These are phyloP conservation scores for Emydoidea blandingii DNA, from an alignment of 2,797 vertebrate species.

Conservation along the genomic window DNA sequence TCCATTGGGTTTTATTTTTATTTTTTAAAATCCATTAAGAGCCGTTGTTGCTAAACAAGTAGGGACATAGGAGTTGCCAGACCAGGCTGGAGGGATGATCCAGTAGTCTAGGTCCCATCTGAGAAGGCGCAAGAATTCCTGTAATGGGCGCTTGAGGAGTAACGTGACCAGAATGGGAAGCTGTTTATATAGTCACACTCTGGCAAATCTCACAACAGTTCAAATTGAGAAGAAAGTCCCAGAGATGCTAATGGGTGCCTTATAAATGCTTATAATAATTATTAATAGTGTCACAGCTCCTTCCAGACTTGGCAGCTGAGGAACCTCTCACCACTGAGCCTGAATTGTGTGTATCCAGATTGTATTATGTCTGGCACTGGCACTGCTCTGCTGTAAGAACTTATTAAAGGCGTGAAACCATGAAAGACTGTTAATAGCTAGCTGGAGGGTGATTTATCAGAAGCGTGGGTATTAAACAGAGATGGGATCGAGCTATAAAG, in stretches of 20 bases:
- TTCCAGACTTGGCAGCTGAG: not conserved
- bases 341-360: not conserved
- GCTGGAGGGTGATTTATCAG: not conserved
- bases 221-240: not conserved
- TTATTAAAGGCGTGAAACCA: not conserved
- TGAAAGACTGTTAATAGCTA: not conserved
- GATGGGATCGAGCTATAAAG: not conserved
- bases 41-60: not conserved
- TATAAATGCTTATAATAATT: not conserved
- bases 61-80: not conserved
- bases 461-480: not conserved
- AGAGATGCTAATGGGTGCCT: not conserved
- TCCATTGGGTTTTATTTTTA: not conserved
- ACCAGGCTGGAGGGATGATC: fast-evolving
- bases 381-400: not conserved
- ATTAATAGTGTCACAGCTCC: not conserved
- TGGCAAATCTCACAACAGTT: not conserved
- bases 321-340: not conserved
- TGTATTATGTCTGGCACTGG: not conserved
- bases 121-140: not conserved
- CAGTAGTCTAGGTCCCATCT: not conserved
- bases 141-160: not conserved
- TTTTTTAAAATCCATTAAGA: no score
- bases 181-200: not conserved
- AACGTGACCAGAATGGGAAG: not conserved